Evolutionary conservation across 2,797 vertebrate species (phyloP).

Genomic region (Sebastes matsubarae): DNA sequence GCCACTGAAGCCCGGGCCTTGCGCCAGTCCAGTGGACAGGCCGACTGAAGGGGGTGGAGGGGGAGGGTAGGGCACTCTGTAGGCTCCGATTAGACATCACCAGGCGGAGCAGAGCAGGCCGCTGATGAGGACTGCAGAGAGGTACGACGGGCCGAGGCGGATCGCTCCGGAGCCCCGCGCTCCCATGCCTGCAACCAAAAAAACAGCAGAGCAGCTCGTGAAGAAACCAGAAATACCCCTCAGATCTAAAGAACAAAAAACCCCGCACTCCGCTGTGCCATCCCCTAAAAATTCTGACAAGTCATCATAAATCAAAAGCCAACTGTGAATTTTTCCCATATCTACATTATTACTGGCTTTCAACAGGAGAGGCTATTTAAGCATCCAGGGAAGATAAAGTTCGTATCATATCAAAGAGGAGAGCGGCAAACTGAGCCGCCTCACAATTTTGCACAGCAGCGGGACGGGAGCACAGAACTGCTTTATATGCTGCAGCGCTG

Average conservation of each 20-base stretch:
- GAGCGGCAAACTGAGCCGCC: slow-evolving; percentile 46
- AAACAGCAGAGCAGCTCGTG: slow-evolving; percentile 47
- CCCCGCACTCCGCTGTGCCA: slow-evolving; percentile 3
- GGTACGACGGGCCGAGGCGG: slow-evolving; percentile 49
- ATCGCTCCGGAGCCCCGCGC: slow-evolving; percentile 86
- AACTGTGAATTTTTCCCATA: slow-evolving; percentile 46
- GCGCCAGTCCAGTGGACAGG: slow-evolving; percentile 56
- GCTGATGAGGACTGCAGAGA: slow-evolving; percentile 76
- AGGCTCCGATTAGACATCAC: slow-evolving; percentile 70
- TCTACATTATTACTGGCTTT: slow-evolving; percentile 73
- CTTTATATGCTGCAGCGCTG: slow-evolving; percentile 77
- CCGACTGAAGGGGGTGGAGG: slow-evolving; percentile 39
- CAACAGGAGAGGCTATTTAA: slow-evolving; percentile 70
- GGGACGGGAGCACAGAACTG: slow-evolving; percentile 61
- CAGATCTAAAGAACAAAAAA: slow-evolving; percentile 32
- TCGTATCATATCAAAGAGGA: slow-evolving; percentile 65
- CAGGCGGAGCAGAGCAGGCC: slow-evolving; percentile 72
- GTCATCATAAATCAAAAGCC: slow-evolving; percentile 69
- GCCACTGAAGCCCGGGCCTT: slow-evolving; percentile 46
- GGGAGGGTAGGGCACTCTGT: slow-evolving; percentile 16
- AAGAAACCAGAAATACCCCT: slow-evolving; percentile 33
- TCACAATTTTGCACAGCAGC: slow-evolving; percentile 64
- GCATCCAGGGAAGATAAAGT: slow-evolving; percentile 64
- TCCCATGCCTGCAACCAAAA: slow-evolving; percentile 88
- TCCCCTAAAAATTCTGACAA: slow-evolving; percentile 49